These are phyloP conservation scores for Xyrichtys novacula DNA, from an alignment of 2,797 vertebrate species.

Conservation along the genomic window DNA sequence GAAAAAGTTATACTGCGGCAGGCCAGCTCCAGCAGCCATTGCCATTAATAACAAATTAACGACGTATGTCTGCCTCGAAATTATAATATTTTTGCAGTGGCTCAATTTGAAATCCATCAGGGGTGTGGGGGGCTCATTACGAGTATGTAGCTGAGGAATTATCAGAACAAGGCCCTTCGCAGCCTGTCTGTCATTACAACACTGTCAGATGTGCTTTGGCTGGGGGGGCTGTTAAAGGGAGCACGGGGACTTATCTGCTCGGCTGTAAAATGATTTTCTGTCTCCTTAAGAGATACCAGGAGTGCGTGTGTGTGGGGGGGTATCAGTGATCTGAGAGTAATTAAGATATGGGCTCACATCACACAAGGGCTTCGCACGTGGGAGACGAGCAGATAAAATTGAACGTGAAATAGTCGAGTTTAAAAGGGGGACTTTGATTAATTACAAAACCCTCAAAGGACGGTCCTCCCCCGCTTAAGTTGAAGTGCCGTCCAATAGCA, in stretches of 20 bases:
- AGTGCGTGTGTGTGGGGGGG: constrained; percentile 62
- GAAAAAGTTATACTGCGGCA: constrained; percentile 60
- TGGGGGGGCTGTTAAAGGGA: constrained; percentile 69
- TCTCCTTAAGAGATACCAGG: constrained; percentile 72
- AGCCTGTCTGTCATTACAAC: constrained; percentile 77
- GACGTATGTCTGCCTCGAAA: constrained; percentile 67
- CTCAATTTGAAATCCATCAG: constrained; percentile 77
- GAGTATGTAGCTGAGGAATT: constrained; percentile 66
- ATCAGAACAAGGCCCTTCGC: constrained; percentile 67
- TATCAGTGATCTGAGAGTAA: constrained; percentile 84
- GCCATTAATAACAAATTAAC: constrained; percentile 75
- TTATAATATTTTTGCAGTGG: constrained; percentile 69
- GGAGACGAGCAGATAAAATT: constrained; percentile 78
- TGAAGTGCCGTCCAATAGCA: constrained; percentile 69
- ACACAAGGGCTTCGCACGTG: constrained; percentile 74
- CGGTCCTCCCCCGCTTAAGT: constrained; percentile 60
- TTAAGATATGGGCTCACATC: constrained; percentile 83
- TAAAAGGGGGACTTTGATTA: constrained; percentile 80
- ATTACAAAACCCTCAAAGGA: constrained; percentile 81
- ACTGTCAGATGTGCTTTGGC: constrained; percentile 75
- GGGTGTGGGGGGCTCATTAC: constrained; percentile 61
- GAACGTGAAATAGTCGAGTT: constrained; percentile 76
- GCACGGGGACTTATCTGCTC: constrained; percentile 81
- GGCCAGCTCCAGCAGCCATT: constrained; percentile 42
- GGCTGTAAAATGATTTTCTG: constrained; percentile 86